Conservation (phyloP, 2,797 vertebrate genomes). For the Corythornis leucogaster region DNA sequence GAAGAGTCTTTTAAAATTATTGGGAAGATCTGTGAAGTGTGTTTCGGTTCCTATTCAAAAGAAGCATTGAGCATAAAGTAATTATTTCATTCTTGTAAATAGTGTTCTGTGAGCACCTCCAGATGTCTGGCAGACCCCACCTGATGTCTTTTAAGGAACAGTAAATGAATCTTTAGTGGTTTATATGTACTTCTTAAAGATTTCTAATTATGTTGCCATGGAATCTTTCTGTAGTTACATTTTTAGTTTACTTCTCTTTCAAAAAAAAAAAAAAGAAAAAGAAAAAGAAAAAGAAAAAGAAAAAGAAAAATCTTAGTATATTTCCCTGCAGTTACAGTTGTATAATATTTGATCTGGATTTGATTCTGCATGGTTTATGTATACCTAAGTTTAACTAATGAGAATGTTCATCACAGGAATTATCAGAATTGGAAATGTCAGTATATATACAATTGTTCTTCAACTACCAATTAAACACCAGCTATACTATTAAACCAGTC, state of each 20-base stretch:
- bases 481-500: not conserved
- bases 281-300: not conserved
- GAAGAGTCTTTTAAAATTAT: not conserved
- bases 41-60: not conserved
- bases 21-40: not conserved
- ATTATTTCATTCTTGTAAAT: slow-evolving; percentile 25
- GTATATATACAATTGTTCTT: not conserved
- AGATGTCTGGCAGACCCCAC: slow-evolving; percentile 33
- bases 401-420: not conserved
- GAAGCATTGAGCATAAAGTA: not conserved
- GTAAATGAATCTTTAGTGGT: slow-evolving; percentile 32
- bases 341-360: not conserved
- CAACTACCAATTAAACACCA: not conserved
- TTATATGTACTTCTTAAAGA: slow-evolving; percentile 11
- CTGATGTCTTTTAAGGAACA: slow-evolving; percentile 44
- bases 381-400: not conserved
- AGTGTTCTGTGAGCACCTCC: slow-evolving; percentile 26
- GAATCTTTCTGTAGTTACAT: not conserved
- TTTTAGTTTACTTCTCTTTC: not conserved
- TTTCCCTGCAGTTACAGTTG: not conserved
- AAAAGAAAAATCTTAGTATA: not conserved
- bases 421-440: not conserved
- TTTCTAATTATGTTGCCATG: slow-evolving; percentile 34
- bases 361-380: not conserved
- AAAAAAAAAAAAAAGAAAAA: not conserved